A percentile compares a stretch with the other conserved stretches of the same genome.
phyloP scores from a whole-genome alignment of 2,797 vertebrate genomes.

The Miichthys miiuy region DNA sequence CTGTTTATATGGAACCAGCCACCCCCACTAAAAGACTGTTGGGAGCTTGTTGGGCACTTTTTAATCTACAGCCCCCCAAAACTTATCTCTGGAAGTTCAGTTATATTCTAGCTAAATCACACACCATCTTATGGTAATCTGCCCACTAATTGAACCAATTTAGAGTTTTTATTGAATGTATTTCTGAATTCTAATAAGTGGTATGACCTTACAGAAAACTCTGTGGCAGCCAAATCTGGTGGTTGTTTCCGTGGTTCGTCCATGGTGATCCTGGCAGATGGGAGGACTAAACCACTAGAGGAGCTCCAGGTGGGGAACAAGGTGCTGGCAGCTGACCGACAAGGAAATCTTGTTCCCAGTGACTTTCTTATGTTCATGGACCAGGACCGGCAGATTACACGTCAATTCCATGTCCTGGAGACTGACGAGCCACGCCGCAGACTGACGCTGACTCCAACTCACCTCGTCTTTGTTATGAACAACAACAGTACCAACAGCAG shows the following conservation, averaged over 20 bases:
- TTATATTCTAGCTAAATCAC: no score
- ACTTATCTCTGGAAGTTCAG: no score
- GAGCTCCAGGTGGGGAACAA: slow-evolving; percentile 87
- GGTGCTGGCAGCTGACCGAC: slow-evolving; percentile 85
- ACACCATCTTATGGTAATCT: not conserved
- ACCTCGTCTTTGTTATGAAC: slow-evolving; percentile 87
- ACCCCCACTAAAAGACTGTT: no score
- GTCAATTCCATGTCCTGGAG: slow-evolving; percentile 89
- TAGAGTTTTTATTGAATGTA: not conserved
- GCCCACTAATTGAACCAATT: not conserved
- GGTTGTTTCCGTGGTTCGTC: slow-evolving; percentile 90
- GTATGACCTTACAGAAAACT: slow-evolving; percentile 85
- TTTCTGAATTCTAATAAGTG: not conserved
- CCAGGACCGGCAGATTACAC: slow-evolving; percentile 78
- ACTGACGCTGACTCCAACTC: slow-evolving; percentile 88
- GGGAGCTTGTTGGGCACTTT: no score
- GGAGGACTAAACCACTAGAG: slow-evolving; percentile 86
- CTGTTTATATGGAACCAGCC: no score
- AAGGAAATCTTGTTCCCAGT: slow-evolving; percentile 86
- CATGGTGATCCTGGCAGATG: slow-evolving; percentile 84
- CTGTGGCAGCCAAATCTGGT: slow-evolving; percentile 90
- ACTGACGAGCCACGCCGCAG: slow-evolving; percentile 81
- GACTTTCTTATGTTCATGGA: slow-evolving; percentile 92
- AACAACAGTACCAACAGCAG: slow-evolving; percentile 26
- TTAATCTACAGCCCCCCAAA: no score